Evolutionary conservation across 1,140 invertebrate species (phyloP), one percentile per base, ranked within the genome.

Genomic region (Drosophila sp.): DNA sequence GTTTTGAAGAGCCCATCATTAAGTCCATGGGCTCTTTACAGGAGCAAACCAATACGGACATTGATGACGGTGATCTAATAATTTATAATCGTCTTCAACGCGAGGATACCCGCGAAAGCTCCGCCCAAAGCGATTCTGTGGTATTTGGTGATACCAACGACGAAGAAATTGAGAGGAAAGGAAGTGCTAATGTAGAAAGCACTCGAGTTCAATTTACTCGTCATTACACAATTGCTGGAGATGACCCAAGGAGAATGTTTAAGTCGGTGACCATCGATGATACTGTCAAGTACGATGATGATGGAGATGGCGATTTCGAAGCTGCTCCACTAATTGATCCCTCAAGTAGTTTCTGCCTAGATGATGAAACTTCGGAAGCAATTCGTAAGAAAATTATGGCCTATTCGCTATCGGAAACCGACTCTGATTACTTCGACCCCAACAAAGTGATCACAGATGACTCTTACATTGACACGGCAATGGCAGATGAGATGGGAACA

Each of bases 321-420:
- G n/a, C 32, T 23, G 50, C 27, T n/a, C 60, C 38, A 30, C 47
- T 41, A 17, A 67, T 70, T 1, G 67, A 80, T 3, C 71, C 38
- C 29, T 60, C 60, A 10, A 77, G 33, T 30, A 91, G 90, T 40
- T 87, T 91, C 17, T 85, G 56, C 29, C 66, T 91, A 38, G 90
- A 91, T 23, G 90, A 91, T 57, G 90, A 89, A 40, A 90, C 77
- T 1, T 86, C 90, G 0, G 91, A 90, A 54, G 89, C 91, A 30
- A 92, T 92, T 25, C 79, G 90, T 0, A 77, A 84, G 38, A 92
- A 92, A 66, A 92, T 92, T 54, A 73, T 92, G 76, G 91, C 91
- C 0, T 92, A 90, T 55, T 92, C 91, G 0, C 8, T 92, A 2
- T 91, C 91, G 0, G 90, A 92, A 66, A 79, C 89, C 0, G 91